These are phyloP conservation scores for Platypus cylindrus DNA, from an alignment of 2,888 invertebrate genomes.

Conservation along the genomic window DNA sequence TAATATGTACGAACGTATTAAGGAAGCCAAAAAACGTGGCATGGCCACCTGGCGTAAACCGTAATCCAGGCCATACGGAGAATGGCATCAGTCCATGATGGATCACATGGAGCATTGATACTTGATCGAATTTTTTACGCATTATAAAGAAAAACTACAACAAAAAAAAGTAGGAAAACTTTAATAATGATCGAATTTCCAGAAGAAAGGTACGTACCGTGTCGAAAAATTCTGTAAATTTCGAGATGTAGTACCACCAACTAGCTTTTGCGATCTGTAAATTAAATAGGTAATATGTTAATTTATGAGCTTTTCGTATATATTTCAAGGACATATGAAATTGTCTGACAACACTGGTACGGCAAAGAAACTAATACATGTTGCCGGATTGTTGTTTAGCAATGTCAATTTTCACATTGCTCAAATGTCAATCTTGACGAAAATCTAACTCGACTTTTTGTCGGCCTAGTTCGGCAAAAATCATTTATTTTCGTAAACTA, in stretches of 20 bases:
- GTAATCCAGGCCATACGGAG: conserved; percentile 68
- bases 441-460: too few relatives aligned
- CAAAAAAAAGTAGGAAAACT: too few relatives aligned
- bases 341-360: too few relatives aligned
- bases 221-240: conserved; percentile 94
- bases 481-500: too few relatives aligned
- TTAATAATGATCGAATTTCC: conserved; percentile 2
- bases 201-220: conserved; percentile 54
- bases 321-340: too few relatives aligned
- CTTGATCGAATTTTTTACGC: conserved; percentile 88
- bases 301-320: too few relatives aligned
- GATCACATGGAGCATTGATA: conserved; percentile 87
- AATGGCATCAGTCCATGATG: conserved; percentile 96
- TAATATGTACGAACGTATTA: conserved; percentile 88
- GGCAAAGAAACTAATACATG: too few relatives aligned
- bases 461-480: too few relatives aligned
- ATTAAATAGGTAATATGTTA: too few relatives aligned
- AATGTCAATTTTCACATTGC: too few relatives aligned
- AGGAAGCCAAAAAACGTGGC: conserved; percentile 87
- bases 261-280: conserved; percentile 79
- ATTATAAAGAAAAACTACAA: conserved; percentile 76
- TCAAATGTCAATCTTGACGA: too few relatives aligned
- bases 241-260: conserved; percentile 96
- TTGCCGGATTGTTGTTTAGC: too few relatives aligned
- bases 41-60: conserved; percentile 63